phyloP scores from a whole-genome alignment of 2,113 vertebrate genomes.

The Hiodon alosoides region DNA sequence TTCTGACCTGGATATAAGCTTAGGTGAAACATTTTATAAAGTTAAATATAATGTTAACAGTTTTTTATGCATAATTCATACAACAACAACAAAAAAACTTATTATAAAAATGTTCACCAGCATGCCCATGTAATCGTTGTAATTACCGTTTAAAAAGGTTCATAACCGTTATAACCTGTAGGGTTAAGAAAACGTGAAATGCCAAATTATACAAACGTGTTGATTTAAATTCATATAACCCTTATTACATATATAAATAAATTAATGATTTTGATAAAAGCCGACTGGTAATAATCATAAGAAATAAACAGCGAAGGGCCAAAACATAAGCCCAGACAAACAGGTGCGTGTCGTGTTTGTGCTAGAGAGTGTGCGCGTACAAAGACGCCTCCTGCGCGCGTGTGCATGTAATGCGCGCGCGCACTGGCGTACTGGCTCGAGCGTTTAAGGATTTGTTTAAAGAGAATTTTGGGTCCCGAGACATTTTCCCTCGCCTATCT shows the following conservation, averaged over 20 bases:
- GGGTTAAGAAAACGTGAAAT: no score
- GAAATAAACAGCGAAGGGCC: background rate
- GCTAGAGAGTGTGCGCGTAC: background rate
- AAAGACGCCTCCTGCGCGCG: background rate
- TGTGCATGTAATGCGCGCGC: background rate
- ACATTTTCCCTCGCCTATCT: no score
- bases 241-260: background rate
- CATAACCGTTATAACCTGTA: no score
- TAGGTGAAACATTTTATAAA: no score
- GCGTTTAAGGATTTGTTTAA: background rate
- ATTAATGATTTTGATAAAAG: background rate
- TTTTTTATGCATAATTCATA: no score
- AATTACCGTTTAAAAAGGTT: no score
- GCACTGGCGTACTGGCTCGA: background rate
- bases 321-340: background rate
- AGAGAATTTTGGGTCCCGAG: background rate
- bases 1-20: no score
- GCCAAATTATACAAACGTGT: no score
- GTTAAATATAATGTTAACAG: no score
- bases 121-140: no score
- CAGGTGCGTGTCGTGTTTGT: conserved; percentile 20
- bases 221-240: background rate
- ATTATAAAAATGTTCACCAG: no score
- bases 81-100: no score
- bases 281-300: background rate